Evolutionary conservation across 2,888 invertebrate genomes (phyloP).

Genomic region (Drosophila demipolita): DNA sequence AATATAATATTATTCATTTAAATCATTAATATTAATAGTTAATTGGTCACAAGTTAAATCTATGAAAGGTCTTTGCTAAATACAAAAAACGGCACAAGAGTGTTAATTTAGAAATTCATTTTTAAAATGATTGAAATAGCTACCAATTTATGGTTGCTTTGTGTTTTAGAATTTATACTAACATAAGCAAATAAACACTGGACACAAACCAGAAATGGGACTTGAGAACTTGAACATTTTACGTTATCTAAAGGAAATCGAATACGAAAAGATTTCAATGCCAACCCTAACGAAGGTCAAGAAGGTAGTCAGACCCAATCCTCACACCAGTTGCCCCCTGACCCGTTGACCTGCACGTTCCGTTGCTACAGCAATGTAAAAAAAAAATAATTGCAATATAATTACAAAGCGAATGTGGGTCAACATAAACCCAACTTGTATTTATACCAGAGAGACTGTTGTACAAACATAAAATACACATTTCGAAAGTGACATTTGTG

Average conservation of each 20-base stretch:
- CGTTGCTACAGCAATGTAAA: constrained; percentile 24
- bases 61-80: background rate
- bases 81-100: background rate
- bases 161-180: background rate
- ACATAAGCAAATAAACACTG: background rate
- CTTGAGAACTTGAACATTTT: constrained; percentile 24
- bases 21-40: background rate
- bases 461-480: constrained; percentile 30
- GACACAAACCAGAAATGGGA: constrained; percentile 17
- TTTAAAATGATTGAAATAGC: background rate
- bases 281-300: constrained; percentile 55
- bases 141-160: background rate
- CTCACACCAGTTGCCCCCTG: constrained; percentile 4
- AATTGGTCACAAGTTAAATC: background rate
- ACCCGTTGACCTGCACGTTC: constrained; percentile 29
- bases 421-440: constrained; percentile 48
- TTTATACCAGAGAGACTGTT: constrained; percentile 13
- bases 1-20: background rate
- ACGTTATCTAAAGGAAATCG: constrained; percentile 12
- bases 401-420: constrained; percentile 61
- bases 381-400: constrained; percentile 63
- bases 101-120: background rate
- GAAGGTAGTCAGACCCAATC: background rate
- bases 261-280: constrained; percentile 51
- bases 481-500: constrained; percentile 29